A percentile compares a stretch with the other conserved stretches of the same genome.
Conservation (phyloP, 2,888 invertebrate genomes). For the Carcina quercana region DNA sequence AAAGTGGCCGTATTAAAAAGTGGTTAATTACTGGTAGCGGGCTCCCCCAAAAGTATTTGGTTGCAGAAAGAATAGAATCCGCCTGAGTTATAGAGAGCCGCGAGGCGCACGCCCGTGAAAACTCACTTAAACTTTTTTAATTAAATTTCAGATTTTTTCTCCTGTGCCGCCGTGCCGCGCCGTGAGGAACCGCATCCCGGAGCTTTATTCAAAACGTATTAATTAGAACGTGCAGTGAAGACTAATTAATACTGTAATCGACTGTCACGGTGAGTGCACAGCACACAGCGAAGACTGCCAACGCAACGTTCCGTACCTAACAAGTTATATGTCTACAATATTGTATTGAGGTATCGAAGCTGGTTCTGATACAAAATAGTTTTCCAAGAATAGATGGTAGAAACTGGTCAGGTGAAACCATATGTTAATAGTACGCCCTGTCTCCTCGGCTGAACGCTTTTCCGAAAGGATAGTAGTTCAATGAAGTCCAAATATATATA, state of each 20-base stretch:
- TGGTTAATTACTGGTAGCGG: slow-evolving; percentile 35
- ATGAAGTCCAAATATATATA: too few species aligned
- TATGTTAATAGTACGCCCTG: too few species aligned
- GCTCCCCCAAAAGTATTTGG: slow-evolving; percentile 35
- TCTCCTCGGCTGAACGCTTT: too few species aligned
- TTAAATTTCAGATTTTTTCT: slow-evolving; percentile 70
- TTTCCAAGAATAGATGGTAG: too few species aligned
- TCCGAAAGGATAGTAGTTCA: too few species aligned
- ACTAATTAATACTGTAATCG: slow-evolving; percentile 58
- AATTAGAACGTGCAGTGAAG: slow-evolving; percentile 54
- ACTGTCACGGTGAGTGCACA: slow-evolving; percentile 42
- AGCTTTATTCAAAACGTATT: slow-evolving; percentile 67
- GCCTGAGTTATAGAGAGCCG: slow-evolving; percentile 57
- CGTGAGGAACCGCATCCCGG: slow-evolving; percentile 49
- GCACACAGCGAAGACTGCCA: slow-evolving; percentile 26
- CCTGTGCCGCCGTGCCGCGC: too few species aligned
- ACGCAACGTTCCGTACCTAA: too few species aligned
- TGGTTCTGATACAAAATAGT: too few species aligned
- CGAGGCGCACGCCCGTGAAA: slow-evolving; percentile 62
- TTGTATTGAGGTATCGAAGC: too few species aligned
- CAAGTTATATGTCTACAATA: too few species aligned
- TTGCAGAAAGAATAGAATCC: slow-evolving; percentile 50
- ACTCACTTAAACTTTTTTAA: slow-evolving; percentile 73
- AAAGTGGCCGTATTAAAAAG: slow-evolving; percentile 23
- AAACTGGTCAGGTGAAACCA: too few species aligned